A percentile compares a stretch with the other conserved stretches of the same genome.
Evolutionary conservation across 2,797 vertebrate genomes (phyloP).

Genomic region (Simalia tracyae): DNA sequence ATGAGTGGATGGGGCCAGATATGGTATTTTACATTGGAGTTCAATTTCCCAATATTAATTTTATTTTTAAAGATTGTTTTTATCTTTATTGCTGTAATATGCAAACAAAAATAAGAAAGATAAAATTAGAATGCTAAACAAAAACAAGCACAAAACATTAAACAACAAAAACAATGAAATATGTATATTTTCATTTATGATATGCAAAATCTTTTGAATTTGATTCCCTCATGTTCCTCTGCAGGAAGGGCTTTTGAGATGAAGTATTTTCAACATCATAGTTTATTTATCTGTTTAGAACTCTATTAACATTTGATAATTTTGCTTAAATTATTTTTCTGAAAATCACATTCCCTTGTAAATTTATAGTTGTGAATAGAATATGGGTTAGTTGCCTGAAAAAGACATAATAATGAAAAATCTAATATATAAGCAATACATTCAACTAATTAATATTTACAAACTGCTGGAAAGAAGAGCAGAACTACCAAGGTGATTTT

Average conservation of each 20-base stretch:
- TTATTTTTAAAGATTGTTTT: too few relatives aligned
- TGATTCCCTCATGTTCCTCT: not conserved
- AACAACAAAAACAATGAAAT: too few relatives aligned
- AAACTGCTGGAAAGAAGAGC: not conserved
- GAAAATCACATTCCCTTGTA: not conserved
- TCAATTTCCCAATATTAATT: too few relatives aligned
- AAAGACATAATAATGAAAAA: not conserved
- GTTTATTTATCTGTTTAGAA: not conserved
- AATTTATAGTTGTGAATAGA: not conserved
- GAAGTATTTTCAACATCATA: not conserved
- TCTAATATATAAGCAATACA: not conserved
- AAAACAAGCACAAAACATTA: too few relatives aligned
- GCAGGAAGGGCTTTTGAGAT: not conserved
- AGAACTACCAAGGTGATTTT: not conserved
- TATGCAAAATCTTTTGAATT: not conserved
- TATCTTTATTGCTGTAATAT: too few relatives aligned
- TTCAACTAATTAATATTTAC: not conserved
- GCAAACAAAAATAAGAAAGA: too few relatives aligned
- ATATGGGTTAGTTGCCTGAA: not conserved
- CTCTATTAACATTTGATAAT: not conserved
- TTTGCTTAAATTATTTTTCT: not conserved
- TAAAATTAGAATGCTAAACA: too few relatives aligned
- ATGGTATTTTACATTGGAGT: too few relatives aligned
- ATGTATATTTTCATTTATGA: too few relatives aligned
- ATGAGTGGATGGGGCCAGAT: too few relatives aligned